Percentiles rank a stretch among this genome's conserved stretches.
phyloP scores from a whole-genome alignment of 2,888 invertebrate genomes.

The Metalampra italica region DNA sequence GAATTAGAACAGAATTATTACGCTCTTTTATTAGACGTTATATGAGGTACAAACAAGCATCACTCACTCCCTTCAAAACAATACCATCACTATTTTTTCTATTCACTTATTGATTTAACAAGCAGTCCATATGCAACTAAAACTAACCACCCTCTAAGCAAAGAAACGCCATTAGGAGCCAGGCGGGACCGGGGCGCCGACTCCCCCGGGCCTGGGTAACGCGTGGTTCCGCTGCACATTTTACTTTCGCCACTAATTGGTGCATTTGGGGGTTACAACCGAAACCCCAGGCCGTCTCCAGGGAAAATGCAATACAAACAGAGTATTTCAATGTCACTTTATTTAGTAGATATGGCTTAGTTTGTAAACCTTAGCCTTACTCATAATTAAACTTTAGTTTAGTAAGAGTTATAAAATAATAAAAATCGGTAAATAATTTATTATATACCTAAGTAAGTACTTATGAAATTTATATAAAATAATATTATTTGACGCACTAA shows the following conservation, averaged over 20 bases:
- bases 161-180: constrained; percentile 71
- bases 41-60: constrained; percentile 6
- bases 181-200: constrained; percentile 54
- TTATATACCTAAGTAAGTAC: too few relatives aligned
- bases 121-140: constrained; percentile 63
- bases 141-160: constrained; percentile 65
- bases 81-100: constrained; percentile 14
- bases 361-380: constrained; percentile 24
- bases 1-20: too few relatives aligned
- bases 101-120: constrained; percentile 57
- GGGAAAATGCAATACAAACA: constrained; percentile 49
- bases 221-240: constrained; percentile 73
- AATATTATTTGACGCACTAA: too few relatives aligned
- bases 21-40: neutral
- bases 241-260: constrained; percentile 76
- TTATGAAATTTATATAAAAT: too few relatives aligned
- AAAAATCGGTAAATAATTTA: too few relatives aligned
- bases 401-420: too few relatives aligned
- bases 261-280: constrained; percentile 59
- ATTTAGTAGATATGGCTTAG: constrained; percentile 49
- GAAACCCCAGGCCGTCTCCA: constrained; percentile 51
- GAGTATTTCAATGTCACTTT: constrained; percentile 67
- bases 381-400: too few relatives aligned
- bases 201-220: constrained; percentile 54
- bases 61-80: constrained; percentile 4